Evolutionary conservation across 2,797 vertebrate species (phyloP), one percentile per base, ranked within the genome.

Genomic region (Myotis planiceps): DNA sequence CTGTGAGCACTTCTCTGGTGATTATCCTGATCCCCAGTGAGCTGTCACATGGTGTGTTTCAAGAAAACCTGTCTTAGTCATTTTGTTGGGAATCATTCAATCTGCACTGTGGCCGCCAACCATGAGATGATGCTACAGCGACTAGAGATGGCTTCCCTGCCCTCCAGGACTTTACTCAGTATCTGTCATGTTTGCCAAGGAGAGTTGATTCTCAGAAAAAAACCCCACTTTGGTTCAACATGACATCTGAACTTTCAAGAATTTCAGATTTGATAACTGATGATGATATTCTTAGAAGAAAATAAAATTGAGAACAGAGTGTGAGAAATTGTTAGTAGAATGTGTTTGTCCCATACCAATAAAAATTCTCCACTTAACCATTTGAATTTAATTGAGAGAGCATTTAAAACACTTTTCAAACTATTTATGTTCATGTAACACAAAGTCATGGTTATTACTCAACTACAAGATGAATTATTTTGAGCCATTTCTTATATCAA

Each of bases 381-480:
- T 74, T 90, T 88, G 81, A 90, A 49, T 95, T 89, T 96, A 90
- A 96, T 80, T 75, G 71, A 93, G 80, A 78, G 37, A 85, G 27
- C 45, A 69, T 85, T 92, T 71, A 32, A 91, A 85, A 76, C 80
- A 60, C 68, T 49, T 79, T 88, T 68, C 32, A 84, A 78, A 25
- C 25, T 88, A 32, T 23, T 94, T 80, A 89, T 80, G 53, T 89
- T 88, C 58, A 37, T 96, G n/a, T 74, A 94, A 81, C 66, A 86
- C 58, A 84, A 55, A 90, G 51, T 49, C 63, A 80, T 47, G 4
- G 37, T 42, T 84, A 89, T 96, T 92, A 88, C 32, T 97, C 72
- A 89, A 91, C 68, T 89, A 95, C 53, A 92, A 18, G 23, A 72
- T 82, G 80, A 95, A 92, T 94, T 94, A 92, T 63, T 96, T 84